Evolutionary conservation across 2,888 invertebrate species (phyloP), one percentile per base, ranked within the genome.

Genomic region (Phania funesta): DNA sequence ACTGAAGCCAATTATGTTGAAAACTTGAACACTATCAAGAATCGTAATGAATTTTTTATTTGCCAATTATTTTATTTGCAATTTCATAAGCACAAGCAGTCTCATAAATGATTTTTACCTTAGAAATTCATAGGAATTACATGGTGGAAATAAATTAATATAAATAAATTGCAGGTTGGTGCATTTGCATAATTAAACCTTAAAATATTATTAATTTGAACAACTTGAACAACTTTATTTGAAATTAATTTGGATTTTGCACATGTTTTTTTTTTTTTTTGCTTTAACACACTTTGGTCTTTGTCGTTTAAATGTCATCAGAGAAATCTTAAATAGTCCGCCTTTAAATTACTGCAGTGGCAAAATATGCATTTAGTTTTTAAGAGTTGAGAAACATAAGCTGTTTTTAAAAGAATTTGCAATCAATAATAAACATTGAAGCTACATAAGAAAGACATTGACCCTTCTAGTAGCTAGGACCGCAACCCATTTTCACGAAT

Each of bases 1-100:
- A 80, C 75, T 56, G 75, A 56, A 58, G 46, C 65, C 75, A 67
- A 75, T 80, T 80, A 70, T 70, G 64, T 75, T 80, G 50, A 75
- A 75, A 64, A 56, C 70, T 65, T 50, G 20, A 52, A 44, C 44
- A 44, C 64, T 41, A 64, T 54, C 64, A 75, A 76, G 58, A 65
- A 65, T 24, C 35, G 62, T 75, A 64, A 80, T 71, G 52, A 52
- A 81, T 71, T 71, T 58, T 76, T 76, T 70, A 9, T 35, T 76
- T 54, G 41, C 32, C 73, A 67, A 76, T 71, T 71, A 76, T 56
- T 81, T 64, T 62, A 35, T 54, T 76, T n/a, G n/a, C 24, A 52
- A 58, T 26, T 48, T 26, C 50, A 50, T 76, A 58, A 46, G 13
- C 46, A 71, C 29, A 50, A 64, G 65, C 41, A 52, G 65, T 58